Evolutionary conservation across 2,797 vertebrate genomes (phyloP).

Genomic region (Karalla daura): DNA sequence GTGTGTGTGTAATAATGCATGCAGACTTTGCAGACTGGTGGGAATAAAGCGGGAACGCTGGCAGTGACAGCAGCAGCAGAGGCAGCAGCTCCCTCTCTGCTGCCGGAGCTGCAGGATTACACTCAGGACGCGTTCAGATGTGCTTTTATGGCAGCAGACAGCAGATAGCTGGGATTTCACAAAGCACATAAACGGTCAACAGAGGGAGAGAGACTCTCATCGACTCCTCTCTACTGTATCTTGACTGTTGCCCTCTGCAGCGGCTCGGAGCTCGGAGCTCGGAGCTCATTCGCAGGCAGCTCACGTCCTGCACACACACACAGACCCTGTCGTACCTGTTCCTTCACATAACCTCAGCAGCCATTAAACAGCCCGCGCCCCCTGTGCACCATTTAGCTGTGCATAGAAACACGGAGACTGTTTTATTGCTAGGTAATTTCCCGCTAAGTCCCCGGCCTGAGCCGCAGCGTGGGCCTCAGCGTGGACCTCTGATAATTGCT

Average conservation of each 20-base stretch:
- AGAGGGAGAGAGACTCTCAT: conserved; percentile 34
- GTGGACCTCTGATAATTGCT: conserved; percentile 56
- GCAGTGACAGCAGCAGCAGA: conserved; percentile 22
- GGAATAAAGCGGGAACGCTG: conserved; percentile 1
- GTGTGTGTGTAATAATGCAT: conserved; percentile 8
- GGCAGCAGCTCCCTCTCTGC: conserved; percentile 27
- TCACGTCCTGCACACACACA: conserved; percentile 43
- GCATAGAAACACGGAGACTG: conserved; percentile 50
- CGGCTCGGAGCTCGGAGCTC: conserved; percentile 41
- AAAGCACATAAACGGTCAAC: conserved; percentile 27
- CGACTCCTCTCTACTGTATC: conserved; percentile 31
- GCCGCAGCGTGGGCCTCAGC: conserved; percentile 18
- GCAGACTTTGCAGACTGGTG: conserved; percentile 6
- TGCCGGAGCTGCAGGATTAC: conserved; percentile 9
- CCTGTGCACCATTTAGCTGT: conserved; percentile 50
- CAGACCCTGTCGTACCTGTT: conserved; percentile 43
- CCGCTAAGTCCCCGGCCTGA: conserved; percentile 33
- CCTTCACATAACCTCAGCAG: conserved; percentile 49
- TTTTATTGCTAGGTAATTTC: conserved; percentile 64
- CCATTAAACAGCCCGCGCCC: conserved; percentile 31
- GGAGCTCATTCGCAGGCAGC: conserved; percentile 54
- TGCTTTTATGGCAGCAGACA: conserved; percentile 33
- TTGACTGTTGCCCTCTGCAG: conserved; percentile 59
- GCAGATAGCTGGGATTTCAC: conserved; percentile 35
- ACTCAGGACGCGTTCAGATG: conserved; percentile 12